Base-by-base conservation (phyloP, 2,113 vertebrate species). In the Clinocottus analis region DNA sequence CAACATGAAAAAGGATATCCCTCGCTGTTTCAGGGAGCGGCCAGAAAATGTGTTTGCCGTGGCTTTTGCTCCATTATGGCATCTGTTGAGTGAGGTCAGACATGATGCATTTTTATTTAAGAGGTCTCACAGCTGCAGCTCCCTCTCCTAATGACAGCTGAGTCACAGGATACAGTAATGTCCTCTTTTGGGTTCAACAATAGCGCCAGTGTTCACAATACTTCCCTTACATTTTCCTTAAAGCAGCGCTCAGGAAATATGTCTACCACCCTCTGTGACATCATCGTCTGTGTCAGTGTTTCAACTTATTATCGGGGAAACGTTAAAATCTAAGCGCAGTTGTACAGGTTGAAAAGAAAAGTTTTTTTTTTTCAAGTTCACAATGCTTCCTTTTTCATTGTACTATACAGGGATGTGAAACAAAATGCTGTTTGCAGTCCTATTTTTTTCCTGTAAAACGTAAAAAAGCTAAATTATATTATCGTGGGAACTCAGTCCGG, bases 61-160 rank as follows among this genome's bases (percentile, higher is more conserved):
- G 47, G 37, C 49, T 77, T 80, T 83, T 82, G 43, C 75, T 78
- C 72, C 84, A 75, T 87, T 68, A 60, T 47, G 56, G 62, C 84
- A 87, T 88, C 84, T 88, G 86, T 77, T 75, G 84, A 82, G 10
- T 89, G 87, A 90, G 82, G 67, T 88, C 87, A 90, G 82, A 83
- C 80, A 33, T 69, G 23, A 80, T 85, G 67, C 29, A 67, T 82
- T 85, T 85, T 76, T 76, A 75, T 82, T 60, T 72, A 45, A 62
- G 58, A 77, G 73, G 33, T 63, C 68, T 72, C 79, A 77, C 82
- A 85, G 88, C 87, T 92, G 84, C 73, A 72, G 72, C 72, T 55
- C 71, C 31, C 25, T 45, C 59, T 61, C 37, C 11, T 11, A 31
- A 51, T 56, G 79, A 87, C 85, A 90, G 86, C 82, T 88, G 86